Conservation (phyloP, 2,113 vertebrate species). For the Alouatta palliata region DNA sequence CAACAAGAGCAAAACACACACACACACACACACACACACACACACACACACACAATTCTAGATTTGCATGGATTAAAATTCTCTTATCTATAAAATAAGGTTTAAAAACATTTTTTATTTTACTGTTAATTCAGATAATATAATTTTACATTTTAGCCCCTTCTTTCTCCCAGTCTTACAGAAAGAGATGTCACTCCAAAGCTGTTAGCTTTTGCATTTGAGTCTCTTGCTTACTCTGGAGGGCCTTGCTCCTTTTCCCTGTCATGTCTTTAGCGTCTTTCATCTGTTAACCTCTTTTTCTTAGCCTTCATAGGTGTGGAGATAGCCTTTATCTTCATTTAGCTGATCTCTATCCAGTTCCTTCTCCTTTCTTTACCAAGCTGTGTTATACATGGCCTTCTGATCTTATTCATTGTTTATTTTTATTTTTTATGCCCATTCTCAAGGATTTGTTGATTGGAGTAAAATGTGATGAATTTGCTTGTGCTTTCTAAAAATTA, state of each 20-base stretch:
- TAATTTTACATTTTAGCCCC: background rate
- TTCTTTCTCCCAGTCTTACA: background rate
- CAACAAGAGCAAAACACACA: too few species aligned
- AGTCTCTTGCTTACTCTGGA: background rate
- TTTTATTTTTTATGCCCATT: background rate
- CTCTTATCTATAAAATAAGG: background rate
- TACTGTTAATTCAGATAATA: background rate
- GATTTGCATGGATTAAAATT: background rate
- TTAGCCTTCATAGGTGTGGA: background rate
- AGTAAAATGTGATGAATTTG: background rate
- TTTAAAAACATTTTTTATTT: background rate
- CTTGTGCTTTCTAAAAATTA: conserved; percentile 12
- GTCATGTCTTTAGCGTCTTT: background rate
- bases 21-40: too few species aligned
- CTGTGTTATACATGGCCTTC: background rate
- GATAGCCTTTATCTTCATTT: background rate
- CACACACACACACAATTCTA: too few species aligned
- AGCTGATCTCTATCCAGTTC: background rate
- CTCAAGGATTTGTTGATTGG: background rate
- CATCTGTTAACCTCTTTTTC: background rate
- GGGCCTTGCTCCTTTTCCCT: background rate
- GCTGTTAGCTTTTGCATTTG: conserved; percentile 13
- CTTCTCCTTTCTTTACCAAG: background rate
- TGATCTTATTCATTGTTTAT: background rate
- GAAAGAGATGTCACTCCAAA: background rate